Evolutionary conservation across 2,797 vertebrate genomes (phyloP).

Genomic region (Coreius guichenoti): DNA sequence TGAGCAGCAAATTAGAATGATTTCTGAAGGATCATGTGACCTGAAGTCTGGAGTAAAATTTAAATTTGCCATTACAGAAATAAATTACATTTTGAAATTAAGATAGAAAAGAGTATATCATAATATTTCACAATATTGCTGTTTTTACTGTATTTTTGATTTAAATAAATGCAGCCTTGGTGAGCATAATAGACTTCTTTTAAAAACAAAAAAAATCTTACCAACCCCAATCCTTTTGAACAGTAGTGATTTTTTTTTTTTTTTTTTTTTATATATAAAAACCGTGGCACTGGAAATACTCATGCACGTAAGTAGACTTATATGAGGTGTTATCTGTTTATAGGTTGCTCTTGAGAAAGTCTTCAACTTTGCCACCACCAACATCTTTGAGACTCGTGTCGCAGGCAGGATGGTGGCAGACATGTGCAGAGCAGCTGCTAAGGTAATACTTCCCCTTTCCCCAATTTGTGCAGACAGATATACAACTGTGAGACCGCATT

Average conservation of each 20-base stretch:
- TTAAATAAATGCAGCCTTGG: background rate
- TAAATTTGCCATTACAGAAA: background rate
- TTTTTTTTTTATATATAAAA: background rate
- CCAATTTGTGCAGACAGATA: background rate
- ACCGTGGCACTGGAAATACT: background rate
- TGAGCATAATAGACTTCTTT: background rate
- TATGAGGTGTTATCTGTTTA: constrained; percentile 2
- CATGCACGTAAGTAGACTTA: background rate
- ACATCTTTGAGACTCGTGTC: constrained; percentile 97
- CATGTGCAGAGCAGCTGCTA: constrained; percentile 95
- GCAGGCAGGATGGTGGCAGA: constrained; percentile 97
- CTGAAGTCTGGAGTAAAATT: background rate
- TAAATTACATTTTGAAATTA: background rate
- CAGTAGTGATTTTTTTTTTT: background rate
- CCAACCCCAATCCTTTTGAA: background rate
- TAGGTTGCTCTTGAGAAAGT: constrained; percentile 95
- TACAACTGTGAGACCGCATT: background rate
- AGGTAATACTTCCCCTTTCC: constrained; percentile 74
- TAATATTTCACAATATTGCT: background rate
- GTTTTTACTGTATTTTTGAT: background rate
- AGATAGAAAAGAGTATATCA: no score
- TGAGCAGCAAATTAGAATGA: background rate
- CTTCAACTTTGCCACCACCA: constrained; percentile 92
- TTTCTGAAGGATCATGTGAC: background rate
- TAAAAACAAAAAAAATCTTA: background rate